These are phyloP conservation scores for Zygaena filipendulae DNA, from an alignment of 2,888 invertebrate genomes.

Conservation along the genomic window DNA sequence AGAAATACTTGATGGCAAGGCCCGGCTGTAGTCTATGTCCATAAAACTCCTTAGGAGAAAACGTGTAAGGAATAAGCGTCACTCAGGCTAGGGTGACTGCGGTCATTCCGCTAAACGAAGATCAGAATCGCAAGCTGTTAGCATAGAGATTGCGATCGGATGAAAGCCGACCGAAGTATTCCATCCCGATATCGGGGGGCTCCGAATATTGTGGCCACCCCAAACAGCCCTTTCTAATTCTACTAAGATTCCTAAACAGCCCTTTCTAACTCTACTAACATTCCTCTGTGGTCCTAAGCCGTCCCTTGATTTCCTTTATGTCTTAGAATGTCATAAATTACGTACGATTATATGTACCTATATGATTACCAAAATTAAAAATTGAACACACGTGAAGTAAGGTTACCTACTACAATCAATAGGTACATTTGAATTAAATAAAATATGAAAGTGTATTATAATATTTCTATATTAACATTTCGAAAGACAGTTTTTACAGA, in stretches of 20 bases:
- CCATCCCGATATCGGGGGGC: conserved; percentile 60
- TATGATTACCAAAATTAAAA: too few relatives aligned
- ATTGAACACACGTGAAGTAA: too few relatives aligned
- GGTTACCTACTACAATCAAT: too few relatives aligned
- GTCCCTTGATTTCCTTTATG: conserved; percentile 54
- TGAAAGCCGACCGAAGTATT: conserved; percentile 60
- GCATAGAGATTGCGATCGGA: conserved; percentile 69
- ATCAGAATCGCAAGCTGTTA: conserved; percentile 68
- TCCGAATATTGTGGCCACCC: conserved; percentile 55
- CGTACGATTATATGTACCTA: too few relatives aligned
- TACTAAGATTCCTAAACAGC: too few relatives aligned
- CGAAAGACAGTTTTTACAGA: too few relatives aligned
- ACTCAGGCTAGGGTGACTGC: conserved; percentile 58
- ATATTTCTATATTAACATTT: too few relatives aligned
- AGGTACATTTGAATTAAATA: too few relatives aligned
- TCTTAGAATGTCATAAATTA: too few relatives aligned
- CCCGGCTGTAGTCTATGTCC: conserved; percentile 44
- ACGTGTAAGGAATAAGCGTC: conserved; percentile 66
- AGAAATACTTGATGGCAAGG: conserved; percentile 46
- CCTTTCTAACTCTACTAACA: conserved; percentile 49
- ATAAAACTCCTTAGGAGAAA: conserved; percentile 61
- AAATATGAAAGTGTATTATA: too few relatives aligned
- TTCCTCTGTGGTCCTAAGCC: conserved; percentile 41
- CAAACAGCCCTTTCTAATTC: conserved; percentile 55
- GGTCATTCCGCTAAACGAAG: conserved; percentile 70